Evolutionary conservation across 2,888 invertebrate genomes (phyloP).

Genomic region (Thymelicus acteon): DNA sequence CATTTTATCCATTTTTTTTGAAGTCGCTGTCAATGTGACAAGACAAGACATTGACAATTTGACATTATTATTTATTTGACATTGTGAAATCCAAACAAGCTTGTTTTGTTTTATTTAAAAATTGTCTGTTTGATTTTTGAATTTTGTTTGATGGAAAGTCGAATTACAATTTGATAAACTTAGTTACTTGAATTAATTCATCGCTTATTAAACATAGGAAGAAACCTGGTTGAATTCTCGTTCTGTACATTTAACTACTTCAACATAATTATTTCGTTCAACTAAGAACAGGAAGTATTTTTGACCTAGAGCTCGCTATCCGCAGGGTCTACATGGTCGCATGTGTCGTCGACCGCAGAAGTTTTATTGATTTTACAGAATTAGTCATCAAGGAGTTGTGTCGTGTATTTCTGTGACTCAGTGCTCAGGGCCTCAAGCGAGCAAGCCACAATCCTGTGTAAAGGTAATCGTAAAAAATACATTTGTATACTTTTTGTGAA

Average conservation of each 20-base stretch:
- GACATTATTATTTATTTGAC: too few species aligned
- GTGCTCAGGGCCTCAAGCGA: neutral
- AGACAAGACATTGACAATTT: too few species aligned
- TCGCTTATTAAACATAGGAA: neutral
- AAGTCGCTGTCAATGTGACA: too few species aligned
- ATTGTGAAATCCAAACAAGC: too few species aligned
- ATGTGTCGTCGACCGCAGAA: neutral
- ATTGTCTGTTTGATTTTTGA: neutral
- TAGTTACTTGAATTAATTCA: too few species aligned
- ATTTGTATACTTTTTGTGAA: too few species aligned
- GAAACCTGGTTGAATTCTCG: neutral
- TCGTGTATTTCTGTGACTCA: neutral
- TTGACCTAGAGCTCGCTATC: slow-evolving; percentile 10
- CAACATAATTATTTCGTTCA: neutral
- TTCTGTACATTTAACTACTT: neutral
- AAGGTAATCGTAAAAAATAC: neutral
- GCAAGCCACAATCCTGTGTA: neutral
- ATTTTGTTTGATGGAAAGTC: neutral
- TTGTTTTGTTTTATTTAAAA: too few species aligned
- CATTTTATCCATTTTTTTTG: too few species aligned
- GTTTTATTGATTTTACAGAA: slow-evolving; percentile 16
- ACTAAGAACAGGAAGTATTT: slow-evolving; percentile 6
- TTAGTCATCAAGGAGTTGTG: slow-evolving; percentile 15
- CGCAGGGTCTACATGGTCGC: slow-evolving; percentile 5
- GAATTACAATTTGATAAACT: too few species aligned